Conservation (phyloP, 2,113 vertebrate species). For the Rynchops niger region DNA sequence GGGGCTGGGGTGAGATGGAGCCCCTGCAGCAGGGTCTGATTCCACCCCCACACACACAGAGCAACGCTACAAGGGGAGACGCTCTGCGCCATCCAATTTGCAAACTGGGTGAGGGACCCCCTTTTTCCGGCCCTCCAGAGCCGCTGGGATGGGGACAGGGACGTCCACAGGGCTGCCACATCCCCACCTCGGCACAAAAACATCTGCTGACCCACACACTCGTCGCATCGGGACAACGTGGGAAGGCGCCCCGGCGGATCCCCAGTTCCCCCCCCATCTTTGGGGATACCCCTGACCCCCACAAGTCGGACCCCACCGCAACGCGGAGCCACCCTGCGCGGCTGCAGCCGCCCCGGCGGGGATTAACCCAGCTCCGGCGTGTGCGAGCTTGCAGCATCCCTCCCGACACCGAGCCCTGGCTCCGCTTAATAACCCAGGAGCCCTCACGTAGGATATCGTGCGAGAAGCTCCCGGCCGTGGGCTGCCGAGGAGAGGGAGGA, state of each 20-base stretch:
- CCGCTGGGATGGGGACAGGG: too few species aligned
- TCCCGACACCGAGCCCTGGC: neutral
- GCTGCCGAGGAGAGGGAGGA: neutral
- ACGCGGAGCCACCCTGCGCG: neutral
- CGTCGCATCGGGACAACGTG: accelerated
- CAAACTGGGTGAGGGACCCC: neutral
- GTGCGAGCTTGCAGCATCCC: neutral
- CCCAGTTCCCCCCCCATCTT: neutral
- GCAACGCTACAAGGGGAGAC: neutral
- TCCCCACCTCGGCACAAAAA: neutral
- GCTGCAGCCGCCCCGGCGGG: neutral
- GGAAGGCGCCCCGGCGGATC: too few species aligned
- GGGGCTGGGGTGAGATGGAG: neutral
- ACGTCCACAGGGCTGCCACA: too few species aligned
- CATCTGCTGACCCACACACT: neutral
- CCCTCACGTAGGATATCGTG: neutral
- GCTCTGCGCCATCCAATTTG: neutral
- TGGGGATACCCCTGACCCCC: neutral
- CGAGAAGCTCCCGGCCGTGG: neutral
- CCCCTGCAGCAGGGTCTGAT: neutral
- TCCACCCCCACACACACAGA: too few species aligned
- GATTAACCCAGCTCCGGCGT: neutral
- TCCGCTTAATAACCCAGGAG: neutral
- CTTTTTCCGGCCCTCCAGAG: accelerated
- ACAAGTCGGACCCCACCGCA: accelerated